Conservation (phyloP, 2,113 vertebrate species). For the Chamaea fasciata region DNA sequence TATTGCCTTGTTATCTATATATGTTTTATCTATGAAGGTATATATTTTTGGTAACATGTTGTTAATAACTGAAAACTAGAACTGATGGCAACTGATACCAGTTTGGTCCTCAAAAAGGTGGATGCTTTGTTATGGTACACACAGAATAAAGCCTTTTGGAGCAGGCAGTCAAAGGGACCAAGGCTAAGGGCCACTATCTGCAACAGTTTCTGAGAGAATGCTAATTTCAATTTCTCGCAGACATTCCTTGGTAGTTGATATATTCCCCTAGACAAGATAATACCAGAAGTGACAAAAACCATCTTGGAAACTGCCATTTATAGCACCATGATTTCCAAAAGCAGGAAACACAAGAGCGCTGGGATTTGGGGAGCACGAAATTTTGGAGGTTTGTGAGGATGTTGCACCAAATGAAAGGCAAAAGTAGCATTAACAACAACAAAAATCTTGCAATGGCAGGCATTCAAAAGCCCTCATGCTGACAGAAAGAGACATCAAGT, state of each 20-base stretch:
- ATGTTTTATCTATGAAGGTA: background rate
- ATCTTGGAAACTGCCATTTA: background rate
- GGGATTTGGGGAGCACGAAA: accelerated
- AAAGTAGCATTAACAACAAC: background rate
- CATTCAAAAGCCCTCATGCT: background rate
- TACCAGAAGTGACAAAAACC: background rate
- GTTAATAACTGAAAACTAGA: background rate
- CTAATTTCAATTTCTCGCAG: background rate
- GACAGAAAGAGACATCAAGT: constrained; percentile 36
- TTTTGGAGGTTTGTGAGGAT: background rate
- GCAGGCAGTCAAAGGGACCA: background rate
- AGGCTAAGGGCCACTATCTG: background rate
- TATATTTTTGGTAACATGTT: background rate
- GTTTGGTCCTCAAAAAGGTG: background rate
- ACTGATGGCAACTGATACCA: background rate
- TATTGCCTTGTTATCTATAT: background rate
- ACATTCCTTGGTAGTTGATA: background rate
- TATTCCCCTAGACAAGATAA: background rate
- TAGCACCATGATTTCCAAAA: background rate
- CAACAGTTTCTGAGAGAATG: background rate
- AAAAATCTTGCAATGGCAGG: background rate
- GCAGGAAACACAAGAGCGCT: background rate
- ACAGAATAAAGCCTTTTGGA: background rate
- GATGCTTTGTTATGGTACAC: background rate
- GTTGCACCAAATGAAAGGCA: background rate